Evolutionary conservation across 2,888 invertebrate genomes (phyloP).

Genomic region (Phragmatobia fuliginosa): DNA sequence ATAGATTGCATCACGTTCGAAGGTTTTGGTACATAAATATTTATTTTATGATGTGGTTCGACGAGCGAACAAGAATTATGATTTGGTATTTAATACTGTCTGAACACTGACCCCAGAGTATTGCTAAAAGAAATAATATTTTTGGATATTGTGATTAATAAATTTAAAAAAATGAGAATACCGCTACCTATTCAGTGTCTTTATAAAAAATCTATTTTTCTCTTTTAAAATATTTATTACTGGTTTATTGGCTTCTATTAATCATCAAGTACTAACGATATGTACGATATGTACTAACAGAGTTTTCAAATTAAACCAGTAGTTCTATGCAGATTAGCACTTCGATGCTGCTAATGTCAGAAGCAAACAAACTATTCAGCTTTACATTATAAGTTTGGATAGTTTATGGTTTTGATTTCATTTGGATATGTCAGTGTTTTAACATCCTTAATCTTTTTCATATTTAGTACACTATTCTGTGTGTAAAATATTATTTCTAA

Average conservation of each 20-base stretch:
- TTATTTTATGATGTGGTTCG: neutral
- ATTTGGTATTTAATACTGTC: neutral
- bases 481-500: neutral
- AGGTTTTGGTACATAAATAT: neutral
- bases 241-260: too few relatives aligned
- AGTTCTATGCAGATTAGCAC: too few relatives aligned
- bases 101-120: neutral
- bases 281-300: too few relatives aligned
- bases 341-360: too few relatives aligned
- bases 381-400: neutral
- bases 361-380: neutral
- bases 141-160: neutral
- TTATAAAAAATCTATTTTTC: too few relatives aligned
- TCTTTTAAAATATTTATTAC: too few relatives aligned
- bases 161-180: neutral
- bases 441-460: neutral
- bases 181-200: too few relatives aligned
- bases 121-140: neutral
- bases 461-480: too few relatives aligned
- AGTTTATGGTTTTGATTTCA: neutral
- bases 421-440: neutral
- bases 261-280: too few relatives aligned
- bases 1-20: constrained; percentile 1
- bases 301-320: too few relatives aligned
- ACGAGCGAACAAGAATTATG: constrained; percentile 1